Evolutionary conservation across 2,797 vertebrate species (phyloP).

Genomic region (Aphelocoma californica): DNA sequence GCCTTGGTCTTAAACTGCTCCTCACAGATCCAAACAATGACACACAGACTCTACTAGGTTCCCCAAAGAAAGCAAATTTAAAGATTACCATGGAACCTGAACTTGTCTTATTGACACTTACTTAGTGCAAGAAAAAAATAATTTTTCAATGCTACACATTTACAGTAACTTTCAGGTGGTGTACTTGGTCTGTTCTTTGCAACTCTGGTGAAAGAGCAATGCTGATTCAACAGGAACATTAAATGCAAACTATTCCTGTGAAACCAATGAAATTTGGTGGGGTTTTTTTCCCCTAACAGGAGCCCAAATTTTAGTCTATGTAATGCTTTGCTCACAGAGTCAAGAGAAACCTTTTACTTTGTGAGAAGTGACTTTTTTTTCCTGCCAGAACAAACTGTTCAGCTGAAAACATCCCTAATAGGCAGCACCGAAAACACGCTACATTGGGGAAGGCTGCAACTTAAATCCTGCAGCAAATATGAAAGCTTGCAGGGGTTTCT

Average conservation of each 20-base stretch:
- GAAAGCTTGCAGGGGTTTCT: not conserved
- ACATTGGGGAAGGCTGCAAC: not conserved
- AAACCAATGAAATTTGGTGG: not conserved
- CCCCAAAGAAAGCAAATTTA: not conserved
- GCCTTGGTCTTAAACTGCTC: not conserved
- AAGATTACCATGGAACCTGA: not conserved
- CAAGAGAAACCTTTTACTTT: not conserved
- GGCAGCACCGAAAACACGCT: not conserved
- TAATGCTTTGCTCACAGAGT: not conserved
- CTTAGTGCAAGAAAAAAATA: not conserved
- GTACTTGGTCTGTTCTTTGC: not conserved
- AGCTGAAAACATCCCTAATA: not conserved
- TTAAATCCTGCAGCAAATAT: not conserved
- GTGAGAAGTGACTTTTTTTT: not conserved
- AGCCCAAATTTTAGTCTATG: not conserved
- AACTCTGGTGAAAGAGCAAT: not conserved
- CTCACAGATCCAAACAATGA: not conserved
- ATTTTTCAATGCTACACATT: not conserved
- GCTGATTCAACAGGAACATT: not conserved
- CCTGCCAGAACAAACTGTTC: not conserved
- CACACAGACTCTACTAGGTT: not conserved
- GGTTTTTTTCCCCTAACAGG: not conserved
- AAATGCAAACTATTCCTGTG: not conserved
- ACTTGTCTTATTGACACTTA: not conserved
- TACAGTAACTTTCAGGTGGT: not conserved